These are phyloP conservation scores for Labeo rohita DNA, from an alignment of 2,113 vertebrate species.

Conservation along the genomic window DNA sequence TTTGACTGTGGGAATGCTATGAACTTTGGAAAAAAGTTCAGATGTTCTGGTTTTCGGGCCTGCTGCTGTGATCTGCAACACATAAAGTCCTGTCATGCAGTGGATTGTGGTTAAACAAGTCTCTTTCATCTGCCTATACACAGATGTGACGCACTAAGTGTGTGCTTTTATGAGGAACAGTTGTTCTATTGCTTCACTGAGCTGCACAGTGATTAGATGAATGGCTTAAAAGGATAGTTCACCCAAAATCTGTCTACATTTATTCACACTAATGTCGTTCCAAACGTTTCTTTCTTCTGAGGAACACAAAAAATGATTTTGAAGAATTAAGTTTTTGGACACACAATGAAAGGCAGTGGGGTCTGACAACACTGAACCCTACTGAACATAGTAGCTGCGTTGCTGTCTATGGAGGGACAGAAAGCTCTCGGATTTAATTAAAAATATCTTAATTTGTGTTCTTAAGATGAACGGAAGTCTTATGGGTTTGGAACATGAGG, in stretches of 20 bases:
- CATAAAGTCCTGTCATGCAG: slow-evolving; percentile 29
- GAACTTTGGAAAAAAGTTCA: slow-evolving; percentile 9
- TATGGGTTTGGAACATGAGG: background rate
- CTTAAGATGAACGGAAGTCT: background rate
- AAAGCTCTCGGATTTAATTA: too few species aligned
- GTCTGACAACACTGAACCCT: background rate
- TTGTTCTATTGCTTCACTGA: slow-evolving; percentile 24
- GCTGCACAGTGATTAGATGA: slow-evolving; percentile 9
- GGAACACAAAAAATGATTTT: background rate
- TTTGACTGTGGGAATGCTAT: slow-evolving; percentile 4
- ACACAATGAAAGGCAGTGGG: background rate
- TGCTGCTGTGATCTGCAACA: slow-evolving; percentile 27
- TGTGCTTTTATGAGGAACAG: slow-evolving; percentile 34
- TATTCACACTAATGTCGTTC: background rate
- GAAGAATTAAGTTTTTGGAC: background rate
- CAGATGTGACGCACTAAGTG: slow-evolving; percentile 16
- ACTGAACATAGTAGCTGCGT: background rate
- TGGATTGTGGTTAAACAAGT: slow-evolving; percentile 37
- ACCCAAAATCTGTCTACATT: background rate
- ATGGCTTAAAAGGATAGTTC: slow-evolving; percentile 10
- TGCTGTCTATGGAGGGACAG: too few species aligned
- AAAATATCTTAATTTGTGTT: background rate
- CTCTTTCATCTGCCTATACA: background rate
- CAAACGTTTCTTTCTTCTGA: background rate
- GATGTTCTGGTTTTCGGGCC: background rate